phyloP scores from a whole-genome alignment of 92 coral and sea anemone species.

The Epizoanthus scotinus region DNA sequence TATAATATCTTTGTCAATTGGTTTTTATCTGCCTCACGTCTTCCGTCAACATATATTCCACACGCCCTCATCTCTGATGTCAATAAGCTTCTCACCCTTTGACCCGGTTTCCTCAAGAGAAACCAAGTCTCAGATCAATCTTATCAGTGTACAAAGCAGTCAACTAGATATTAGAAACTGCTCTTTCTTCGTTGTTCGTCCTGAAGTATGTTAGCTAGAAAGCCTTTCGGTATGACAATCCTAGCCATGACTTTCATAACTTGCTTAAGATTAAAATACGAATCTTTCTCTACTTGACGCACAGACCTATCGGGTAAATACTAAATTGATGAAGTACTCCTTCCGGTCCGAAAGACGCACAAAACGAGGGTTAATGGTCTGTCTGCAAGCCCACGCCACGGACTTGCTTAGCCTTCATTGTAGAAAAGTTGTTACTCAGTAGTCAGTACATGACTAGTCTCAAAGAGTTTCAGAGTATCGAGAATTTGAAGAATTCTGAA shows the following conservation, averaged over 20 bases:
- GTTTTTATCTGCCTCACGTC: not conserved
- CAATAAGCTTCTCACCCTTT: not conserved
- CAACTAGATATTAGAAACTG: not conserved
- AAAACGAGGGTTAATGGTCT: conserved; percentile 7
- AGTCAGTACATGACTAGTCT: not conserved
- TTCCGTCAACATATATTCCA: not conserved
- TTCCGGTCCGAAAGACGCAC: conserved; percentile 2
- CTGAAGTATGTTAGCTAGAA: no score
- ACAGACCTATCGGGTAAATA: not conserved
- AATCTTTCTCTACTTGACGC: not conserved
- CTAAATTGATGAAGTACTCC: not conserved
- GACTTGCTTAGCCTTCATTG: not conserved
- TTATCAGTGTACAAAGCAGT: not conserved
- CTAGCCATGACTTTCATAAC: no score
- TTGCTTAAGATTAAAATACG: no score
- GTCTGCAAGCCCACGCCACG: not conserved
- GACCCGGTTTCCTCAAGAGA: not conserved
- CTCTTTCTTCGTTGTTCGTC: not conserved
- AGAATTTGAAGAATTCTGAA: not conserved
- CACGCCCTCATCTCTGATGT: conserved; percentile 13
- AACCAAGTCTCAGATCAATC: not conserved
- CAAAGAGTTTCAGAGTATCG: not conserved
- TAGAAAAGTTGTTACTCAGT: not conserved
- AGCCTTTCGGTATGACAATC: no score
- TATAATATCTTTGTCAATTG: not conserved